Base-by-base conservation (phyloP, 2,888 invertebrate species). In the Tanaodytes sp. region DNA sequence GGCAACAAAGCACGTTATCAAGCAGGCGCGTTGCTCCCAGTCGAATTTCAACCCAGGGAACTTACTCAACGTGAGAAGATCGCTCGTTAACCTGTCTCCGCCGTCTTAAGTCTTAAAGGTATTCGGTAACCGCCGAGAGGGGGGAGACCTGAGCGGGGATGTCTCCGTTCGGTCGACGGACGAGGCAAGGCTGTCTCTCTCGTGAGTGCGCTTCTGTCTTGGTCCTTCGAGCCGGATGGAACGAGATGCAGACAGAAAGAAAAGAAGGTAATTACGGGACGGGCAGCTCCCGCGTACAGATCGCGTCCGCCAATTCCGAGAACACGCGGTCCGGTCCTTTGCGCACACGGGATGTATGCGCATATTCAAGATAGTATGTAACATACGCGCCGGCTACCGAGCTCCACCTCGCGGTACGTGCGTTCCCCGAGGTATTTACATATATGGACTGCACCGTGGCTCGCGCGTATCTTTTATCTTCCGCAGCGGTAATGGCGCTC, bases 321-420 rank as follows among this genome's bases (percentile, higher is more conserved):
- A 84, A 84, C 80, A 82, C 80, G 76, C 80, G 79, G 76, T 73
- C 59, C 73, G 63, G 74, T 59, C 65, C 66, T 23, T 73, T 67
- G 63, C 66, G 48, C 71, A 51, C 68, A 59, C 74, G 76, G 79
- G 80, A 82, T 81, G 80, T 81, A 83, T 83, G 82, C 82, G 82
- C 83, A 84, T 84, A 84, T 83, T 83, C 84, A 81, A 83, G 83
- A 84, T 84, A 82, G 83, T 84, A 84, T 82, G 82, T 81, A 82
- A 83, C 83, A 80, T 82, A 83, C 82, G 80, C 83, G 80, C 72
- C 73, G 68, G 72, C 69, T 81, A 80, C 82, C 78, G 83, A 80
- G 79, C 72, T 72, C 71, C 73, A 71, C 71, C 72, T 75, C 72
- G 61, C 64, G 71, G 76, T 80, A 77, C 78, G 77, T 78, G 74